These are phyloP conservation scores for Lucifuga dentata DNA, from an alignment of 2,113 vertebrate species.

Conservation along the genomic window DNA sequence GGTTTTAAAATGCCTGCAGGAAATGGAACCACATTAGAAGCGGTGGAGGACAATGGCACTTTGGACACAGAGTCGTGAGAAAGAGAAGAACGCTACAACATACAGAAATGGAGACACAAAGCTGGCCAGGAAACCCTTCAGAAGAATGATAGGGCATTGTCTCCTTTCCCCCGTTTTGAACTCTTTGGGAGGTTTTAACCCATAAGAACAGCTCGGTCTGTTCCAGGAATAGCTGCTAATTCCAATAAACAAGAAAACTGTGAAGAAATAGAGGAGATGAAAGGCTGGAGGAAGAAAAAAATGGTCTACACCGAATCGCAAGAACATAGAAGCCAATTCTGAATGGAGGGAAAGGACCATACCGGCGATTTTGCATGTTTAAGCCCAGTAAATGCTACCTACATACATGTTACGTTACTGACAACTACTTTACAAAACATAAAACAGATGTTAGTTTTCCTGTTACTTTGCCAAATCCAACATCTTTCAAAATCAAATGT, in stretches of 20 bases:
- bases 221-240: slow-evolving; percentile 26
- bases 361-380: too few species aligned
- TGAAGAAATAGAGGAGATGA: slow-evolving; percentile 19
- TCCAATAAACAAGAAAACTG: too few species aligned
- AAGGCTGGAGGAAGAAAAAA: too few species aligned
- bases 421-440: too few species aligned
- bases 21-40: slow-evolving; percentile 55
- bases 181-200: slow-evolving; percentile 18
- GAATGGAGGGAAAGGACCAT: too few species aligned
- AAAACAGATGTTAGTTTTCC: too few species aligned
- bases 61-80: slow-evolving; percentile 38
- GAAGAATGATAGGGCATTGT: slow-evolving; percentile 37
- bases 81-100: slow-evolving; percentile 28
- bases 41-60: slow-evolving; percentile 39
- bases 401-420: too few species aligned
- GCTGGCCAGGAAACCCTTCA: slow-evolving; percentile 31
- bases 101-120: neutral
- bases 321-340: slow-evolving; percentile 20
- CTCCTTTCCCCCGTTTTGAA: slow-evolving; percentile 36
- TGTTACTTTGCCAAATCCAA: too few species aligned
- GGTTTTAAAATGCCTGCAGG: slow-evolving; percentile 43
- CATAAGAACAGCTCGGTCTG: slow-evolving; percentile 9
- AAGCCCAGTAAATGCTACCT: too few species aligned
- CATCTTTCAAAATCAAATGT: too few species aligned
- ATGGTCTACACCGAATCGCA: neutral